Evolutionary conservation across 2,888 invertebrate species (phyloP), one percentile per base, ranked within the genome.

Genomic region (Eurytoma californica): DNA sequence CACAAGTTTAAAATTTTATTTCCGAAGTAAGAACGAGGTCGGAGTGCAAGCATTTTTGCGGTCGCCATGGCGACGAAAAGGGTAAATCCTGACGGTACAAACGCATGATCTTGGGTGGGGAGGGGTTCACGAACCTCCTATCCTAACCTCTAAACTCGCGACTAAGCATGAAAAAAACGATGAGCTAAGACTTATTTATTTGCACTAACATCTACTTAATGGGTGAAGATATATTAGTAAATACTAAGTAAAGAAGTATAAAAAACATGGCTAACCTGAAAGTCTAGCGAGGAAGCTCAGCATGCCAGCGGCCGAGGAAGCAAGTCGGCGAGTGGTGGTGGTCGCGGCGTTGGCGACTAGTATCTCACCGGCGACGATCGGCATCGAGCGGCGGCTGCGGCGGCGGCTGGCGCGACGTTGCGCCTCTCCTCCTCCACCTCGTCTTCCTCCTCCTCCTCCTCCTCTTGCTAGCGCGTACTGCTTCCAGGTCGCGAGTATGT

Each of bases 201-300:
- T 24, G 24, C 24, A 24, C 2, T 24, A 24, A 24, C 24, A 2
- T 24, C 24, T 24, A 24, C 24, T 24, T 24, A 24, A 24, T 24
- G 24, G 1, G 24, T 24, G 24, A 1, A 24, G 24, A 24, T 2
- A 24, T n/a, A 2, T 2, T 24, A 24, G 24, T 24, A 24, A 24
- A 24, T 68, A 16, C n/a, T 63, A 66, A 63, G 13, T 39, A 55
- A 58, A 63, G 76, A 63, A 57, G 28, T 12, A 63, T 28, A 65
- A 67, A 51, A 63, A 72, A 77, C 70, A 57, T 53, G 61, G 90
- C 92, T 92, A 90, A 93, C 92, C 92, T 92, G 92, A 92, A 89
- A 92, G 92, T 90, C 92, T 92, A 89, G 92, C 92, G 90, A 92
- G 91, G 91, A 92, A 92, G 88, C 89, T 86, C 83, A 88, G 86